Conservation (phyloP, 2,888 invertebrate genomes). For the Rhingia rostrata region DNA sequence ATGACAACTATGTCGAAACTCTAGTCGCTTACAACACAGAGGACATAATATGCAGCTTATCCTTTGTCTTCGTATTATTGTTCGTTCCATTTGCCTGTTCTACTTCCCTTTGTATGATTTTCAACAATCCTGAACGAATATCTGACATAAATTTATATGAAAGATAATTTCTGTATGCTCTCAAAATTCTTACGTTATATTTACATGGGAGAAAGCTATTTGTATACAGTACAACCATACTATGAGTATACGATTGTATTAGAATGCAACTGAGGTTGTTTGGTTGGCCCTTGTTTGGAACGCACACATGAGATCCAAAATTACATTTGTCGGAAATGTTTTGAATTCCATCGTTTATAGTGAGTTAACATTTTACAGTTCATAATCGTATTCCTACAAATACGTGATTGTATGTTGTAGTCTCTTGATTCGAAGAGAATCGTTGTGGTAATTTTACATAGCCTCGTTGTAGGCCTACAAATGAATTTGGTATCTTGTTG, state of each 20-base stretch:
- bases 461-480: too few relatives aligned
- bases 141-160: slow-evolving; percentile 38
- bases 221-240: slow-evolving; percentile 15
- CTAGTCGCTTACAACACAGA: slow-evolving; percentile 1
- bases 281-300: neutral
- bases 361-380: slow-evolving; percentile 40
- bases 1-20: slow-evolving; percentile 59
- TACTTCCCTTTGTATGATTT: neutral
- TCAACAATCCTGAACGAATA: neutral
- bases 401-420: neutral
- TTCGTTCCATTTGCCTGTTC: slow-evolving; percentile 24
- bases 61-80: slow-evolving; percentile 50
- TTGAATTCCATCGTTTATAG: slow-evolving; percentile 15
- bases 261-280: neutral
- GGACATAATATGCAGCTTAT: slow-evolving; percentile 27
- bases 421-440: neutral
- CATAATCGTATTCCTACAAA: slow-evolving; percentile 7
- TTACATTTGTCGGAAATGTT: slow-evolving; percentile 28
- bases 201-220: neutral
- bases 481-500: too few relatives aligned
- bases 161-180: slow-evolving; percentile 41
- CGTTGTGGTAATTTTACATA: neutral
- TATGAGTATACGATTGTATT: too few relatives aligned
- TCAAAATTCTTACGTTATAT: slow-evolving; percentile 9
- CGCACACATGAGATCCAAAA: slow-evolving; percentile 20